Percentiles rank a stretch among this genome's conserved stretches.
These are phyloP conservation scores for Solenodon paradoxus DNA, from an alignment of 2,113 vertebrate species.

Conservation along the genomic window DNA sequence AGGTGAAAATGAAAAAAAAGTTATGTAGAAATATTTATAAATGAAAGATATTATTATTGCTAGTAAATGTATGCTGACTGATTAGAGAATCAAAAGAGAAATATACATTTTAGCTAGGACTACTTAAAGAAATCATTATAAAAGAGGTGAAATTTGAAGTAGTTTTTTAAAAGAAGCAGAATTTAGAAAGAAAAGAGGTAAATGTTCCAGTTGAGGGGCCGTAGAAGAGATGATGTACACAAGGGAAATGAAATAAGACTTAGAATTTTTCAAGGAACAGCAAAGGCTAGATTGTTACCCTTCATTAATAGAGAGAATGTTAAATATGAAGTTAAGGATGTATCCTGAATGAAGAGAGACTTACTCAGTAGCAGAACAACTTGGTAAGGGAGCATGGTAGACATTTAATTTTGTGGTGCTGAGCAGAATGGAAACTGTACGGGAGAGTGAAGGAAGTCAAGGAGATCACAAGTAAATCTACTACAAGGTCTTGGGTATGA, in stretches of 20 bases:
- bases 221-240: not conserved
- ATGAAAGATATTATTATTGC: not conserved
- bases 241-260: not conserved
- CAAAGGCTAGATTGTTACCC: not conserved
- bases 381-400: not conserved
- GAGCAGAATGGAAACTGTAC: not conserved
- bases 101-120: slow-evolving; percentile 12
- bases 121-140: not conserved
- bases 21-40: not conserved
- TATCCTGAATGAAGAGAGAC: not conserved
- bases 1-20: not conserved
- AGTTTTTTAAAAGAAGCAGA: not conserved
- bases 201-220: not conserved
- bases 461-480: not conserved
- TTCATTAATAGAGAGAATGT: not conserved
- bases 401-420: not conserved
- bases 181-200: not conserved
- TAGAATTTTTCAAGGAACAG: not conserved
- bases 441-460: not conserved
- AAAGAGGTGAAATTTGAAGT: not conserved
- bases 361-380: not conserved
- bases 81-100: slow-evolving; percentile 36
- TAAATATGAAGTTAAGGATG: not conserved
- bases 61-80: not conserved
- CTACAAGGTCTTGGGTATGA: not conserved